A percentile compares a stretch with the other conserved stretches of the same genome.
These are phyloP conservation scores for Galerucella calmariensis DNA, from an alignment of 2,888 invertebrate species.

Conservation along the genomic window DNA sequence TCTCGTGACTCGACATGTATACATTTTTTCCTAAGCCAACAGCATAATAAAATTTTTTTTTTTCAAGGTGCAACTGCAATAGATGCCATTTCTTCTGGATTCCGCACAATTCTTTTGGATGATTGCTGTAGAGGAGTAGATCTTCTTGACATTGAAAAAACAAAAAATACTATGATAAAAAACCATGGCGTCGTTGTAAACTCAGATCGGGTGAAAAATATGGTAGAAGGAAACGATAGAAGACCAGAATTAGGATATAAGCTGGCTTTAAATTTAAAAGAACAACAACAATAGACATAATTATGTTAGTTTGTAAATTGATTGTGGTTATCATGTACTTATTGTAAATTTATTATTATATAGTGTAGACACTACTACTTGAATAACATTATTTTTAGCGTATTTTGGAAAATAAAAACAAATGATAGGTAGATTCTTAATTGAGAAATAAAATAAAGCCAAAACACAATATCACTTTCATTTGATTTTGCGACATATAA, in stretches of 20 bases:
- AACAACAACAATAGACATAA: slow-evolving; percentile 31
- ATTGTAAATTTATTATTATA: slow-evolving; percentile 10
- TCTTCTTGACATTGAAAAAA: slow-evolving; percentile 84
- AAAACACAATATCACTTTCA: too few species aligned
- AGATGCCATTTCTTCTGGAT: slow-evolving; percentile 87
- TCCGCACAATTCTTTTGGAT: slow-evolving; percentile 86
- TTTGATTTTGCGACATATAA: too few species aligned
- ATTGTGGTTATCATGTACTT: slow-evolving; percentile 21
- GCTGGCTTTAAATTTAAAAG: slow-evolving; percentile 81
- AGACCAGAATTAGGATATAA: slow-evolving; percentile 88
- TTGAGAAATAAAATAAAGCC: not conserved
- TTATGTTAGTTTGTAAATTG: not conserved
- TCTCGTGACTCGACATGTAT: too few species aligned
- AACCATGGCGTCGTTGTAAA: slow-evolving; percentile 83
- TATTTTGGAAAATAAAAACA: not conserved
- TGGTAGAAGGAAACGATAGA: slow-evolving; percentile 88
- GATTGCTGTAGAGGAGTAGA: slow-evolving; percentile 92
- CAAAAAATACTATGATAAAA: slow-evolving; percentile 77
- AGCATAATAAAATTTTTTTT: not conserved
- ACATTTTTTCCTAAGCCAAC: slow-evolving; percentile 17
- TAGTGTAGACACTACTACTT: not conserved
- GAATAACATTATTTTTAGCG: not conserved
- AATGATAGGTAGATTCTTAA: not conserved
- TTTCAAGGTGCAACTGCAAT: slow-evolving; percentile 81
- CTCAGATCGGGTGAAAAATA: slow-evolving; percentile 80